phyloP scores from a whole-genome alignment of 2,113 vertebrate genomes.

The Trogon surrucura region DNA sequence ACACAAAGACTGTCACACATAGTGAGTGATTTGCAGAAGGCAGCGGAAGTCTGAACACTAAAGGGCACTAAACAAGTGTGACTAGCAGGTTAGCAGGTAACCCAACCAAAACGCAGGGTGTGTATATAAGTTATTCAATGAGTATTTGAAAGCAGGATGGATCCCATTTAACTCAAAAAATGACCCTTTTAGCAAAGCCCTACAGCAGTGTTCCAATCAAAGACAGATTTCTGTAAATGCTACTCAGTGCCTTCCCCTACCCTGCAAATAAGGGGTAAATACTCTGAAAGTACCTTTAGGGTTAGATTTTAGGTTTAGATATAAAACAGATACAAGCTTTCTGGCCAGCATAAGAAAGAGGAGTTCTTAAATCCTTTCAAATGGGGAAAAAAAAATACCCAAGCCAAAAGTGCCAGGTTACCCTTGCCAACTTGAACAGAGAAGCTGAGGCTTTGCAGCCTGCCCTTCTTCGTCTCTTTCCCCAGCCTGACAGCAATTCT shows the following conservation, averaged over 20 bases:
- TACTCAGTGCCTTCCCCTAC: background rate
- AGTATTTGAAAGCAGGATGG: background rate
- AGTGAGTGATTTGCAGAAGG: background rate
- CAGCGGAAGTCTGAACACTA: background rate
- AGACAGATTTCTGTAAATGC: background rate
- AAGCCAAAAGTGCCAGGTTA: background rate
- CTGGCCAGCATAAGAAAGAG: background rate
- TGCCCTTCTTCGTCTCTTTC: background rate
- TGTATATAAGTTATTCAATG: background rate
- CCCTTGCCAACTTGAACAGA: background rate
- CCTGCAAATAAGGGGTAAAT: background rate
- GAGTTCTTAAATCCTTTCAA: background rate
- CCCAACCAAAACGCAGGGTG: background rate
- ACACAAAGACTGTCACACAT: background rate
- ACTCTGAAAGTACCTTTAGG: background rate
- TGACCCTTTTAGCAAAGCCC: background rate
- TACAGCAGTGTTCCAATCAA: fast-evolving
- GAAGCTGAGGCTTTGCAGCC: background rate
- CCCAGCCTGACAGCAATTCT: background rate
- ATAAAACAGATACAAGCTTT: background rate
- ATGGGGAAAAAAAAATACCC: background rate
- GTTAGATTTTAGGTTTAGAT: background rate
- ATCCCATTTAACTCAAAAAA: background rate
- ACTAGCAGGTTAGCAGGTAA: background rate
- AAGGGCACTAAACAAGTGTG: background rate